Percentiles rank a stretch among this genome's conserved stretches.
Conservation (phyloP, 2,113 vertebrate genomes). For the Cettia cetti region DNA sequence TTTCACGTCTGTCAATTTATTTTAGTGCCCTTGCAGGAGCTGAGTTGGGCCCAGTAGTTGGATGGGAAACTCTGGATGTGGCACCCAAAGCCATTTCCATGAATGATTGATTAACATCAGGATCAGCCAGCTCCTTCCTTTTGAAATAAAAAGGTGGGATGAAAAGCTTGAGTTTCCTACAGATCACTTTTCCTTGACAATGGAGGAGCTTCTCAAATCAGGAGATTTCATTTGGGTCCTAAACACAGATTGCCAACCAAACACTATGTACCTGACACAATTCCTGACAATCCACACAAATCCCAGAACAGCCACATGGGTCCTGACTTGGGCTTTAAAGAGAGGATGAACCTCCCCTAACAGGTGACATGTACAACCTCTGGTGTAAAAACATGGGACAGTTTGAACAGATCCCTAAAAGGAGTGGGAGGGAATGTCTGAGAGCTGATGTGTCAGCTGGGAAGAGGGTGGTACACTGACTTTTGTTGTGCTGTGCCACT, state of each 20-base stretch:
- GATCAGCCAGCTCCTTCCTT: background rate
- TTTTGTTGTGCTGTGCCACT: background rate
- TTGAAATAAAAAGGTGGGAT: background rate
- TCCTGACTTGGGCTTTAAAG: background rate
- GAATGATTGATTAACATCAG: background rate
- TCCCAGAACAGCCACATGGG: background rate
- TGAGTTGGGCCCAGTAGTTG: background rate
- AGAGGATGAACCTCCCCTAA: background rate
- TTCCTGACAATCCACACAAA: background rate
- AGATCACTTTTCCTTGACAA: background rate
- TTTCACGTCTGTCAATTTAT: background rate
- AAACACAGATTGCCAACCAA: background rate
- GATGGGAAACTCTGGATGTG: background rate
- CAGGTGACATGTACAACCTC: background rate
- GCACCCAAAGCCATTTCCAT: background rate
- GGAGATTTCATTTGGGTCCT: background rate
- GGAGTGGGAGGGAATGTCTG: background rate
- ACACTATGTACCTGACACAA: no score
- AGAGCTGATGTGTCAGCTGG: fast-evolving
- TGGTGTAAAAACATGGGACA: fast-evolving
- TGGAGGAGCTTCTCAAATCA: background rate
- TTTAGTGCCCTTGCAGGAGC: background rate
- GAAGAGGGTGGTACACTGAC: background rate
- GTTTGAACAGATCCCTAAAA: background rate
- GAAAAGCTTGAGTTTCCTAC: background rate